Evolutionary conservation across 1,140 invertebrate genomes (phyloP).

Genomic region (Ladona fulva): DNA sequence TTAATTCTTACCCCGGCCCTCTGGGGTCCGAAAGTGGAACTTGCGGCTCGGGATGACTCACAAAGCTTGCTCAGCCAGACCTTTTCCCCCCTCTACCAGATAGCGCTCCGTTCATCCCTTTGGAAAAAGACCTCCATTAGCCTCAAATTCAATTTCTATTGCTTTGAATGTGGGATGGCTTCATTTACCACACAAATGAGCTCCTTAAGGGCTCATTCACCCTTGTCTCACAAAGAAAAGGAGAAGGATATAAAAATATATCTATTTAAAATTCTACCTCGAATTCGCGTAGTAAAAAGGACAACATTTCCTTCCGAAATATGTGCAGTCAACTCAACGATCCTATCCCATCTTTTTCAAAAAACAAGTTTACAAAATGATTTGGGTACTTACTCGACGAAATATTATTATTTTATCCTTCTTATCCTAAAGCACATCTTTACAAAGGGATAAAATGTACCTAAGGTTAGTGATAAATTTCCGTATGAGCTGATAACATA

Average conservation of each 20-base stretch:
- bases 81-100: not conserved
- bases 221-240: not conserved
- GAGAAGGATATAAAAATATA: not conserved
- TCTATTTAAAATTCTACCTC: too few relatives aligned
- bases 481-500: too few relatives aligned
- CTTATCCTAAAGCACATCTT: too few relatives aligned
- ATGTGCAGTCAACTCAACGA: too few relatives aligned
- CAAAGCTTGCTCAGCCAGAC: not conserved
- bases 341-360: too few relatives aligned
- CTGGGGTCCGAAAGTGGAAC: not conserved
- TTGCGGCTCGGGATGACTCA: not conserved
- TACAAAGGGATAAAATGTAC: too few relatives aligned
- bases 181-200: not conserved
- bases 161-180: conserved; percentile 8
- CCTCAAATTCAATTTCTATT: not conserved
- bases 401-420: too few relatives aligned
- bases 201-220: not conserved
- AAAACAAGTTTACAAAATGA: too few relatives aligned
- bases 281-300: too few relatives aligned
- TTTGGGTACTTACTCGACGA: too few relatives aligned
- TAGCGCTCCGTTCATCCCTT: not conserved
- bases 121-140: not conserved
- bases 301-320: too few relatives aligned
- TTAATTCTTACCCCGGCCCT: conserved; percentile 4
- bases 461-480: too few relatives aligned